Evolutionary conservation across 2,888 invertebrate genomes (phyloP), one percentile per base, ranked within the genome.

Genomic region (Lasioglossum marginatum): DNA sequence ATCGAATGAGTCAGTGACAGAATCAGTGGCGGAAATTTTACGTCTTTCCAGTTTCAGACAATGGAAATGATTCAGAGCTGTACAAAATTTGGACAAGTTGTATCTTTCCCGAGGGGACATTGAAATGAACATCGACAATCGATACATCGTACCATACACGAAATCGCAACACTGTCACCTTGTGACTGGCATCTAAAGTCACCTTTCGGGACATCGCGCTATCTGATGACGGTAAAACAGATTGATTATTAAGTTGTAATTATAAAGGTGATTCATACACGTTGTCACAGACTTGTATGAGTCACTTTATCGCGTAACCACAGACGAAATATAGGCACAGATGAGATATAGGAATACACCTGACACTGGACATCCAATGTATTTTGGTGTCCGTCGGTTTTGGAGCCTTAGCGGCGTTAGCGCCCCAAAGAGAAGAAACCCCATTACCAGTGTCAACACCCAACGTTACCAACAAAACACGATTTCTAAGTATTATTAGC

Each of bases 91-190:
- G 27, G 48, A 40, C 43, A 48, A 40, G 74, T 75, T 27, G 8
- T n/a, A 19, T 45, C 19, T 79, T 66, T 77, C 34, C 10, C 52
- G 48, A n/a, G n/a, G n/a, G 40, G 34, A 77, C 45, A 68, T 79
- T 79, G 66, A 81, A 79, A 70, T 63, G 84, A 77, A 79, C 75
- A 34, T 81, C 81, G 71, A 83, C n/a, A 79, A 82, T 87, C 87
- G 87, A 87, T 87, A 73, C 57, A 84, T 87, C 81, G 81, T 60
- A 34, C 27, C 14, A 43, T 48, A 14, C 10, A 10, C 31, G 4
- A 37, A n/a, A 23, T 27, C 10, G 12, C 0, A 5, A 12, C 37
- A 12, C 34, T 5, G 45, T 19, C 77, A 80, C 77, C 79, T 70
- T 8, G 19, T 27, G 37, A 12, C 4, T 14, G n/a, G 14, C 2